These are phyloP conservation scores for Dendropsophus ebraccatus DNA, from an alignment of 2,113 vertebrate genomes.

Conservation along the genomic window DNA sequence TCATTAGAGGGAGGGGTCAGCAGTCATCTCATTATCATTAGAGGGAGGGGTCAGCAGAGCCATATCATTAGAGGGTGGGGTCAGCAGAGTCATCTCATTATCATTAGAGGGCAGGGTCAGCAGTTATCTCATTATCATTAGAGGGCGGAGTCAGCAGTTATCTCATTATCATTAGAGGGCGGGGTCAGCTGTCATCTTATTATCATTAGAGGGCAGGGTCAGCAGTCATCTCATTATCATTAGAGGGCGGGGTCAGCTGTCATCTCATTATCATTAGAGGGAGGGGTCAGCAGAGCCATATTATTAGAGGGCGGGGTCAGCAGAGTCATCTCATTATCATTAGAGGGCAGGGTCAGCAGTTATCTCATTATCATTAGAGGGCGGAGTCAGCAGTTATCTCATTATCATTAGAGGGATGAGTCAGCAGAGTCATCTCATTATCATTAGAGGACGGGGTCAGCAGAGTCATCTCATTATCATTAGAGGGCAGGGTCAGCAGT, in stretches of 20 bases:
- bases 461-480: neutral
- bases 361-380: neutral
- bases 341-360: neutral
- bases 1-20: too few relatives aligned
- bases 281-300: neutral
- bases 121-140: too few relatives aligned
- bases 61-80: too few relatives aligned
- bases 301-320: neutral
- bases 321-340: neutral
- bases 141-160: too few relatives aligned
- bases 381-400: neutral
- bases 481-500: neutral
- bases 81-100: too few relatives aligned
- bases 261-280: neutral
- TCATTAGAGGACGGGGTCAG: neutral
- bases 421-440: neutral
- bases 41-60: too few relatives aligned
- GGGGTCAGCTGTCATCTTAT: too few relatives aligned
- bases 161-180: too few relatives aligned
- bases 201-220: too few relatives aligned
- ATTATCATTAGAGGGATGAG: neutral
- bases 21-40: too few relatives aligned
- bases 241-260: neutral
- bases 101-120: too few relatives aligned
- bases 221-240: too few relatives aligned